These are phyloP conservation scores for Paramormyrops kingsleyae DNA, from an alignment of 2,113 vertebrate genomes.

Conservation along the genomic window DNA sequence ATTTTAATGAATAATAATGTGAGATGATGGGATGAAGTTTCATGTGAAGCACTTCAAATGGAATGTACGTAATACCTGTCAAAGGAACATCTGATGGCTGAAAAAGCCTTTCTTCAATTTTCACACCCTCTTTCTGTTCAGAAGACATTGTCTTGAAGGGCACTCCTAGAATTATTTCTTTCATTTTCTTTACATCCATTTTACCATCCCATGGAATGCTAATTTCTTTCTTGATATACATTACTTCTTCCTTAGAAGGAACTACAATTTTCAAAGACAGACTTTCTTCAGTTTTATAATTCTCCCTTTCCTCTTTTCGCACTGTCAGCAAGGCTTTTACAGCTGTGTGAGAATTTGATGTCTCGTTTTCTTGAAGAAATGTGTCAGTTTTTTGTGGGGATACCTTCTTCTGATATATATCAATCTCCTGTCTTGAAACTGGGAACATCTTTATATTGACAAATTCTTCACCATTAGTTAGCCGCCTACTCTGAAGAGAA, in stretches of 20 bases:
- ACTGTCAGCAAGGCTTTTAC: not conserved
- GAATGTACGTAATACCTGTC: not conserved
- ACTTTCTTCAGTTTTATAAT: slow-evolving; percentile 13
- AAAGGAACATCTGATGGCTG: not conserved
- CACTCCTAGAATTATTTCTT: not conserved
- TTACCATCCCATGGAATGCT: not conserved
- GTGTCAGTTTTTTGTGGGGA: slow-evolving; percentile 17
- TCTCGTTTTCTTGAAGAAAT: not conserved
- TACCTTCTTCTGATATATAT: slow-evolving; percentile 9
- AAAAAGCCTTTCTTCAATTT: slow-evolving; percentile 12
- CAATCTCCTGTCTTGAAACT: slow-evolving; percentile 17
- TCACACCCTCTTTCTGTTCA: slow-evolving; percentile 9
- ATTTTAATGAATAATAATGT: not conserved
- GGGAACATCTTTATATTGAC: not conserved
- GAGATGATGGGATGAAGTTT: not conserved
- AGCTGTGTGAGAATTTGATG: not conserved
- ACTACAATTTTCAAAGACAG: not conserved
- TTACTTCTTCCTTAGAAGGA: slow-evolving; percentile 15
- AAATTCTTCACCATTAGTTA: not conserved
- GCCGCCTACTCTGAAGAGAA: not conserved
- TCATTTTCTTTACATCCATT: not conserved
- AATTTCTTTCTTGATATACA: slow-evolving; percentile 10
- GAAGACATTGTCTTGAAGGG: not conserved
- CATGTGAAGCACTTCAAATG: not conserved
- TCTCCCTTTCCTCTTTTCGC: slow-evolving; percentile 1